phyloP scores from a whole-genome alignment of 2,113 vertebrate species.

The Phaethornis superciliosus region DNA sequence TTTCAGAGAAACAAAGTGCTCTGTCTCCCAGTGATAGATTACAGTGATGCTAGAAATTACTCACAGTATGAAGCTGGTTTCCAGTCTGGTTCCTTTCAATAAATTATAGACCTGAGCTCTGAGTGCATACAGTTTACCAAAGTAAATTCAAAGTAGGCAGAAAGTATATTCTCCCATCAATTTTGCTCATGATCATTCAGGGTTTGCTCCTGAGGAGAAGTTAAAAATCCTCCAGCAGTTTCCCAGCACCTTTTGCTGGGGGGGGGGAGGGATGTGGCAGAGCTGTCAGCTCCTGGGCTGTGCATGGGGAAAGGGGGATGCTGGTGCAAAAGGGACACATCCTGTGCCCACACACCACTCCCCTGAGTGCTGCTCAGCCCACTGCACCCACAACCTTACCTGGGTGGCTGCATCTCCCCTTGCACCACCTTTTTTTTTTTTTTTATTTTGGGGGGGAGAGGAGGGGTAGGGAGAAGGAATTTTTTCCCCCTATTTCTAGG shows the following conservation, averaged over 20 bases:
- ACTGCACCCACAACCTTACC: neutral
- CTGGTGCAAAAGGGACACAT: rapidly evolving
- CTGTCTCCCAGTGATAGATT: constrained; percentile 61
- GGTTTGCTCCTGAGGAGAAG: neutral
- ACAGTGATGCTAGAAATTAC: constrained; percentile 56
- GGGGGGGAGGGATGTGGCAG: neutral
- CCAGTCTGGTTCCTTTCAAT: constrained; percentile 65
- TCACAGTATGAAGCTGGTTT: constrained; percentile 69
- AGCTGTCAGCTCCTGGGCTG: neutral
- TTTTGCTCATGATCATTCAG: neutral
- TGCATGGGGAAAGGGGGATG: rapidly evolving
- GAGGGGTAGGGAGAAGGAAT: too few species aligned
- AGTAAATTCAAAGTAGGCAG: constrained; percentile 29
- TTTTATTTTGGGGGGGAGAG: too few species aligned
- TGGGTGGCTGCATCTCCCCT: rapidly evolving
- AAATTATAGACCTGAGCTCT: constrained; percentile 27
- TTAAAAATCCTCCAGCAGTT: neutral
- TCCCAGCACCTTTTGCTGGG: neutral
- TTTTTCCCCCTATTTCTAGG: too few species aligned
- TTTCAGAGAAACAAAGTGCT: constrained; percentile 69
- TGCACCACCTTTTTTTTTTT: neutral
- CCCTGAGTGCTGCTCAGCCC: neutral
- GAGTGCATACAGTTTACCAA: neutral
- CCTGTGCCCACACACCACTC: rapidly evolving
- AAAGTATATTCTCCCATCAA: neutral